phyloP scores from a whole-genome alignment of 2,888 invertebrate species.

The Xylocampa areola region DNA sequence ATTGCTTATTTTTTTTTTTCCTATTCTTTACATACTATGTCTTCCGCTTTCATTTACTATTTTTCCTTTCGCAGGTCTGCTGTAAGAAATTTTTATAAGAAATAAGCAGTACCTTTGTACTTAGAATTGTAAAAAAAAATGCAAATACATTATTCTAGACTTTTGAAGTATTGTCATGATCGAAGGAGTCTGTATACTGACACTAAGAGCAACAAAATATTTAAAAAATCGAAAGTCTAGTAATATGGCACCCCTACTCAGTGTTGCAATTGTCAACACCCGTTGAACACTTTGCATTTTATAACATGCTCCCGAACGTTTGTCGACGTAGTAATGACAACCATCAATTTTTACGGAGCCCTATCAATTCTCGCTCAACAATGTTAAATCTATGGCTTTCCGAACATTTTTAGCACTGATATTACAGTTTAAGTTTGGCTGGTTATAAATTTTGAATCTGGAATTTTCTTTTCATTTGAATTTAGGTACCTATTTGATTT shows the following conservation, averaged over 20 bases:
- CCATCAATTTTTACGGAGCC: slow-evolving; percentile 76
- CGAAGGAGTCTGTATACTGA: no score
- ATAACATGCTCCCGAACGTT: slow-evolving; percentile 74
- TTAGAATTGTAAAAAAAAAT: no score
- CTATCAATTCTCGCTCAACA: slow-evolving; percentile 54
- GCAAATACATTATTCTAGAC: no score
- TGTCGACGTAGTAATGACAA: slow-evolving; percentile 78
- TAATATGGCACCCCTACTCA: slow-evolving; percentile 51
- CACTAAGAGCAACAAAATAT: neutral
- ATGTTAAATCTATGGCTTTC: slow-evolving; percentile 40
- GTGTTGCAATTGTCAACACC: slow-evolving; percentile 85
- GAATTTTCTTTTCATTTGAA: neutral
- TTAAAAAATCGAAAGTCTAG: slow-evolving; percentile 20
- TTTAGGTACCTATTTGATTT: no score
- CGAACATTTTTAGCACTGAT: slow-evolving; percentile 35
- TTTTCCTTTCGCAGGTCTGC: no score
- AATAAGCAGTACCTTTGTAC: no score
- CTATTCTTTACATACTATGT: no score
- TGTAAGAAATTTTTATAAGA: no score
- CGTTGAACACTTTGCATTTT: slow-evolving; percentile 83
- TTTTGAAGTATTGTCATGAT: no score
- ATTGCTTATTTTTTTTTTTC: no score
- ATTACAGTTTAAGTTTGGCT: slow-evolving; percentile 26
- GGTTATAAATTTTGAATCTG: slow-evolving; percentile 7
- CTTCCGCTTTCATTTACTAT: no score